Evolutionary conservation across 2,113 vertebrate species (phyloP).

Genomic region (Alouatta palliata): DNA sequence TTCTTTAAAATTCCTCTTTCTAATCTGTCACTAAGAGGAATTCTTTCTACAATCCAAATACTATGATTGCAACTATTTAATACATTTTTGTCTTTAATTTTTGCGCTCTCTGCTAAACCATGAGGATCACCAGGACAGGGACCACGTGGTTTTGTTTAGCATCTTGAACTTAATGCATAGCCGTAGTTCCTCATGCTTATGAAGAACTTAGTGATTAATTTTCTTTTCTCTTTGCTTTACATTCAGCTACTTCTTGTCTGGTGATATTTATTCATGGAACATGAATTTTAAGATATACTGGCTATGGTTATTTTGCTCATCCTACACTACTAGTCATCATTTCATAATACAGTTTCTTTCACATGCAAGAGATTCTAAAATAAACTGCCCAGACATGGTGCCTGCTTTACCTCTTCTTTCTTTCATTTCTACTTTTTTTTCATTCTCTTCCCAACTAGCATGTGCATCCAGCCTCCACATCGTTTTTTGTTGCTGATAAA

Average conservation of each 20-base stretch:
- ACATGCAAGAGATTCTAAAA: not conserved
- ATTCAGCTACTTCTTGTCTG: not conserved
- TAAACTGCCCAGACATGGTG: not conserved
- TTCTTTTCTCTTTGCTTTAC: not conserved
- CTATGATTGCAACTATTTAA: not conserved
- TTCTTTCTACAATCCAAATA: not conserved
- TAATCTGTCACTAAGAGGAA: constrained; percentile 11
- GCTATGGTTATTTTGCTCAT: not conserved
- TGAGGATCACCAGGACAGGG: not conserved
- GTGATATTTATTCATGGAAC: not conserved
- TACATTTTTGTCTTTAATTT: not conserved
- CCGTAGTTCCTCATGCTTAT: not conserved
- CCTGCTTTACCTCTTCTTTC: not conserved
- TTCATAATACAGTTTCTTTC: not conserved
- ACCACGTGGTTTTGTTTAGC: not conserved
- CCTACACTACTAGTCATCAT: not conserved
- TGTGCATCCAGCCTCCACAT: not conserved
- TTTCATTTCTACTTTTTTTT: not conserved
- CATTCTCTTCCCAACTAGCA: not conserved
- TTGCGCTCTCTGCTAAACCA: not conserved
- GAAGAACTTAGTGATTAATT: not conserved
- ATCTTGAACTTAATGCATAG: not conserved
- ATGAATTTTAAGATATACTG: not conserved
- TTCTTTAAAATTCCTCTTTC: not conserved
- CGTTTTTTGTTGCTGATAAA: not conserved